Evolutionary conservation across 2,113 vertebrate species (phyloP).

Genomic region (Litocranius walleri): DNA sequence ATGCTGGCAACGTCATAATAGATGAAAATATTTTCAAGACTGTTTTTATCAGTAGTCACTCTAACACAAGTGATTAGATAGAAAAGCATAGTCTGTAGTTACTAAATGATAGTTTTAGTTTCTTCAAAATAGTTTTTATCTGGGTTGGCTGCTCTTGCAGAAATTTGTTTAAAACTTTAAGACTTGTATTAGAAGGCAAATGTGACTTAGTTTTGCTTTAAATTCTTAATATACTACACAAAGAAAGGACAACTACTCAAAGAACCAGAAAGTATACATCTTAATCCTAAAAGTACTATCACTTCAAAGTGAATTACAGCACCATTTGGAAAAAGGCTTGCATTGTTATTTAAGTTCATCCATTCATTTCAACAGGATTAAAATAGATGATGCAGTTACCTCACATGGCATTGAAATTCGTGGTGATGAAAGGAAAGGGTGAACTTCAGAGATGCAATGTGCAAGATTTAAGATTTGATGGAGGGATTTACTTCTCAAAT

Average conservation of each 20-base stretch:
- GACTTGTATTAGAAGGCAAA: conserved; percentile 18
- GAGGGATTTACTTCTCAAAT: conserved; percentile 69
- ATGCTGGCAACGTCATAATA: conserved; percentile 35
- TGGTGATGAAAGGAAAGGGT: neutral
- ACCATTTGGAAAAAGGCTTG: neutral
- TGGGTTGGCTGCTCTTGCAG: conserved; percentile 22
- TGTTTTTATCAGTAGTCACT: conserved; percentile 40
- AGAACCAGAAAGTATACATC: conserved; percentile 43
- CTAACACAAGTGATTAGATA: conserved; percentile 50
- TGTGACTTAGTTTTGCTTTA: conserved; percentile 35
- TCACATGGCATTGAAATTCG: neutral
- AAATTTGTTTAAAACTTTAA: conserved; percentile 49
- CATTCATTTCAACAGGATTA: conserved; percentile 62
- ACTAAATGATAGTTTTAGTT: conserved; percentile 54
- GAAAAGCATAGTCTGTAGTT: conserved; percentile 28
- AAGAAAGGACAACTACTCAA: conserved; percentile 39
- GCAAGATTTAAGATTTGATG: conserved; percentile 35
- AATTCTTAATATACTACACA: conserved; percentile 49
- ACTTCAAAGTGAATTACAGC: conserved; percentile 54
- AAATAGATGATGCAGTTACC: conserved; percentile 60
- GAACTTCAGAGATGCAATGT: conserved; percentile 25
- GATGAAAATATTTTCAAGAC: conserved; percentile 56
- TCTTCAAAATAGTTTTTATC: conserved; percentile 57
- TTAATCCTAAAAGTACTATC: conserved; percentile 51
- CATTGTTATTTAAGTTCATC: conserved; percentile 49